Base-by-base conservation (phyloP, 2,113 vertebrate genomes). In the Sinocyclocheilus grahami region DNA sequence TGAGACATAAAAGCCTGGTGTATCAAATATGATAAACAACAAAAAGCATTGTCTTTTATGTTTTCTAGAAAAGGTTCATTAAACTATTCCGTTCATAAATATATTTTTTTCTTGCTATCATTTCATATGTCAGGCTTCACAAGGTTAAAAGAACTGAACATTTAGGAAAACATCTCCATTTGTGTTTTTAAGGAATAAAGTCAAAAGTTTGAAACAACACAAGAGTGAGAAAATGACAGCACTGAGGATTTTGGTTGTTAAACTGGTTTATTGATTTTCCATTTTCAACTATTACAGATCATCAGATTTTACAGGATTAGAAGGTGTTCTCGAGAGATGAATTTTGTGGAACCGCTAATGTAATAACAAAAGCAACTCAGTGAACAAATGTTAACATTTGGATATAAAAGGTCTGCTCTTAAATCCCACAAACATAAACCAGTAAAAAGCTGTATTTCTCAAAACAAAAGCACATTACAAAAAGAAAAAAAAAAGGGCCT, bases 401-500 rank as follows among this genome's bases (percentile, higher is more conserved):
- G n/a, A n/a, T 16, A 65, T 51, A 67, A 27, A 24, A 14, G 9
- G 3, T 4, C 14, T 80, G 78, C 75, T 30, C 2, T 48, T 53
- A 24, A 24, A 80, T 42, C 30, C 37, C 55, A n/a, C 5, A 7
- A 63, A 80, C 55, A 37, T 18, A 24, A 80, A 80, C 42, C 63
- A 48, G 42, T 69, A 69, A 82, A 30, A 69, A 51, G 62, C 9
- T 18, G 78, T 10, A 48, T 48, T 69, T 82, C 24, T 51, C n/a
- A 51, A 51, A 82, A 77, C 22, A 51, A 76, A 65, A 82, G 24
- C 79, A 82, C 79, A 67, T 82, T 67, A 82, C 62, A 82, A 82
- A 82, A 42, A 42, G 0, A 24, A 82, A 82, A 69, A 30, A 8
- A 24, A 53, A 53, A 53, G 12, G 12, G 3, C 46, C 3, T 42